These are phyloP conservation scores for Heliornis fulica DNA, from an alignment of 2,113 vertebrate species.

Conservation along the genomic window DNA sequence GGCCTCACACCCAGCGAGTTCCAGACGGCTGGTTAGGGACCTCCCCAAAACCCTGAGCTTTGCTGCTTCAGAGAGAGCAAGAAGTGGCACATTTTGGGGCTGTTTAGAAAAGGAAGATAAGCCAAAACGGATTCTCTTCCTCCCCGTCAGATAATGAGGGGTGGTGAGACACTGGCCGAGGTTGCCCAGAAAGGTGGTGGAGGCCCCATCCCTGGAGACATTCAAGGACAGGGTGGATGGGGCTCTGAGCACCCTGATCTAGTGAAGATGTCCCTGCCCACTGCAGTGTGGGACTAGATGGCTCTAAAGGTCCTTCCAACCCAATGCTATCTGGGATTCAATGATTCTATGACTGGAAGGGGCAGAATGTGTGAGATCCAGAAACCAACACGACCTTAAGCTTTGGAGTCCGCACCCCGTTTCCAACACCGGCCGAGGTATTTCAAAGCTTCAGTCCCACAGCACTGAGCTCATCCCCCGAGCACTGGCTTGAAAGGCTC, in stretches of 20 bases:
- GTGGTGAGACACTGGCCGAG: too few relatives aligned
- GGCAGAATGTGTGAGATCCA: accelerated
- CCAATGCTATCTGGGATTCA: too few relatives aligned
- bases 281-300: too few relatives aligned
- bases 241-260: too few relatives aligned
- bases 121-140: background rate
- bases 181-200: too few relatives aligned
- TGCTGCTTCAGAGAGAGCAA: background rate
- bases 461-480: accelerated
- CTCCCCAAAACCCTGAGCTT: background rate
- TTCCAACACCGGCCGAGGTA: background rate
- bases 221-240: too few relatives aligned
- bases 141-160: background rate
- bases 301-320: too few relatives aligned
- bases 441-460: background rate
- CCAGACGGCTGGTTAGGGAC: background rate
- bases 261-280: too few relatives aligned
- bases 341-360: too few relatives aligned
- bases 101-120: background rate
- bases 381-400: background rate
- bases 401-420: background rate
- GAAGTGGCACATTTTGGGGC: background rate
- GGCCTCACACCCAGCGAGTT: accelerated
- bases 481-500: background rate
- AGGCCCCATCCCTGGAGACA: too few relatives aligned